Percentiles rank a stretch among this genome's conserved stretches.
Evolutionary conservation across 2,113 vertebrate species (phyloP).

Genomic region (Phalacrocorax carbo): DNA sequence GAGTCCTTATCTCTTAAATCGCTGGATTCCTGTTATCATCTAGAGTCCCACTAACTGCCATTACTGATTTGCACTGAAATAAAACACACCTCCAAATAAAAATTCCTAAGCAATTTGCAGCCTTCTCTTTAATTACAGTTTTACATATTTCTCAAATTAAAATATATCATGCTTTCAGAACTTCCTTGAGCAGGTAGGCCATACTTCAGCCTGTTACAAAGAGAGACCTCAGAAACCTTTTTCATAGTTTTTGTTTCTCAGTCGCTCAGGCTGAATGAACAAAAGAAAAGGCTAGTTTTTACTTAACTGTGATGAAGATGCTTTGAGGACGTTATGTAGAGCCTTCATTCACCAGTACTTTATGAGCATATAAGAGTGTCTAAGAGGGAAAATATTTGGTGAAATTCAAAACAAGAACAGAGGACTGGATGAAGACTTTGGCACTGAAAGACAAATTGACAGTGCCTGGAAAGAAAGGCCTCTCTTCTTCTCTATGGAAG

Average conservation of each 20-base stretch:
- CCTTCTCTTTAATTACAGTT: background rate
- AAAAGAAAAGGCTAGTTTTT: background rate
- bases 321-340: background rate
- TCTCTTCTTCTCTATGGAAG: background rate
- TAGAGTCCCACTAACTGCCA: background rate
- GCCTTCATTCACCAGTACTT: background rate
- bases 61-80: background rate
- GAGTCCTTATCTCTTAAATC: background rate
- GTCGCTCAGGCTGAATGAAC: background rate
- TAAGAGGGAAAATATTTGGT: background rate
- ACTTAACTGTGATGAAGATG: background rate
- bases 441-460: background rate
- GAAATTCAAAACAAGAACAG: background rate
- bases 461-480: background rate
- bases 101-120: background rate
- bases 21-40: background rate
- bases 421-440: background rate
- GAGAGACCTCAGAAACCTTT: background rate
- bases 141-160: background rate
- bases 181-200: background rate
- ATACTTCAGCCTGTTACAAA: background rate
- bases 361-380: background rate
- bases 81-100: background rate
- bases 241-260: background rate
- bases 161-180: background rate